Evolutionary conservation across 2,113 vertebrate species (phyloP).

Genomic region (Paramisgurnus dabryanus): DNA sequence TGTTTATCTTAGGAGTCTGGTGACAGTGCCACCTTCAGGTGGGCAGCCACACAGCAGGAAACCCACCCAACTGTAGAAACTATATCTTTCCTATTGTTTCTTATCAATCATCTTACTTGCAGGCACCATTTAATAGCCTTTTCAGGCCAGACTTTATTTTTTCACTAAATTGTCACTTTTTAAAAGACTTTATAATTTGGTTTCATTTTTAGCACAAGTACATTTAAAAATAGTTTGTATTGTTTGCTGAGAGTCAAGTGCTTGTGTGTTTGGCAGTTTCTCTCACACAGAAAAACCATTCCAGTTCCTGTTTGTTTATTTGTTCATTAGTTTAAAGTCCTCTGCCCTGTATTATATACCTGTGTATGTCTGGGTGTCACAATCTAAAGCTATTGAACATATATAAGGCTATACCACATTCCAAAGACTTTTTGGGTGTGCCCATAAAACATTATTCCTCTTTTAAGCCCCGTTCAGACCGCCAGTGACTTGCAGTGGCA

Average conservation of each 20-base stretch:
- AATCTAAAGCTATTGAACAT: constrained; percentile 38
- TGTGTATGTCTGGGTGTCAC: constrained; percentile 31
- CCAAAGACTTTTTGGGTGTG: constrained; percentile 27
- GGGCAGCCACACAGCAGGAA: constrained; percentile 62
- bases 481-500: too few relatives aligned
- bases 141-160: constrained; percentile 22
- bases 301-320: constrained; percentile 12
- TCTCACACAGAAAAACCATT: constrained; percentile 24
- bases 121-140: background rate
- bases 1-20: constrained; percentile 77
- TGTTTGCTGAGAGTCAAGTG: background rate
- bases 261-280: constrained; percentile 24
- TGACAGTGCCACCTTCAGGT: constrained; percentile 65
- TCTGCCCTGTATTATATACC: constrained; percentile 22
- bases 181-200: background rate
- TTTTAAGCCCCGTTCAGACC: too few relatives aligned
- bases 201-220: background rate
- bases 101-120: background rate
- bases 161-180: constrained; percentile 5
- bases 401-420: constrained; percentile 35
- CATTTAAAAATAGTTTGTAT: constrained; percentile 1
- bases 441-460: constrained; percentile 19
- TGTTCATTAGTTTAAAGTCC: constrained; percentile 8
- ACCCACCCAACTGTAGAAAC: constrained; percentile 73
- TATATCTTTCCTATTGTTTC: background rate